Evolutionary conservation across 2,888 invertebrate species (phyloP).

Genomic region (Tryphoninae sp.): DNA sequence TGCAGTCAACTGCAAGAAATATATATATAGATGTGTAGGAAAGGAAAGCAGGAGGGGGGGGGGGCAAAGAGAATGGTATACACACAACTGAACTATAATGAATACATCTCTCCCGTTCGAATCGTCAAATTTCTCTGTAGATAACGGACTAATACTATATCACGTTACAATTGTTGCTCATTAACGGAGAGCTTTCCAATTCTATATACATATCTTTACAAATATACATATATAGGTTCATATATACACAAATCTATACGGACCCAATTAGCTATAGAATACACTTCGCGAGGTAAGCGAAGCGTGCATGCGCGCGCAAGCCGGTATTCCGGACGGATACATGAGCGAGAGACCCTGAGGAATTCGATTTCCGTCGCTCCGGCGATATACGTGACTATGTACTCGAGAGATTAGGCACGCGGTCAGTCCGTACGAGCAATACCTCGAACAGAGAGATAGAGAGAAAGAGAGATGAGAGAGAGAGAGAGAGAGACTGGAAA

Average conservation of each 20-base stretch:
- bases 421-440: constrained; percentile 25
- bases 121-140: constrained; percentile 14
- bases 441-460: too few species aligned
- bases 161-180: constrained; percentile 46
- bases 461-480: neutral
- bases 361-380: constrained; percentile 52
- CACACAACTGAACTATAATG: constrained; percentile 9
- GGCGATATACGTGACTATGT: constrained; percentile 36
- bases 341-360: constrained; percentile 52
- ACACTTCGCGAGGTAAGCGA: neutral
- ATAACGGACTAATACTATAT: neutral
- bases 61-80: neutral
- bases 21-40: neutral
- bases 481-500: constrained; percentile 2
- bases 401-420: constrained; percentile 47
- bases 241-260: constrained; percentile 3
- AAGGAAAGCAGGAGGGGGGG: neutral
- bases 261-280: neutral
- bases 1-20: neutral
- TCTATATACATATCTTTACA: neutral
- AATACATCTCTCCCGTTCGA: constrained; percentile 26
- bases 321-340: constrained; percentile 10
- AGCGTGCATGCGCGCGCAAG: neutral
- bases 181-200: constrained; percentile 33
- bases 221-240: neutral